Base-by-base conservation (phyloP, 2,113 vertebrate genomes). In the Uropsilus gracilis region DNA sequence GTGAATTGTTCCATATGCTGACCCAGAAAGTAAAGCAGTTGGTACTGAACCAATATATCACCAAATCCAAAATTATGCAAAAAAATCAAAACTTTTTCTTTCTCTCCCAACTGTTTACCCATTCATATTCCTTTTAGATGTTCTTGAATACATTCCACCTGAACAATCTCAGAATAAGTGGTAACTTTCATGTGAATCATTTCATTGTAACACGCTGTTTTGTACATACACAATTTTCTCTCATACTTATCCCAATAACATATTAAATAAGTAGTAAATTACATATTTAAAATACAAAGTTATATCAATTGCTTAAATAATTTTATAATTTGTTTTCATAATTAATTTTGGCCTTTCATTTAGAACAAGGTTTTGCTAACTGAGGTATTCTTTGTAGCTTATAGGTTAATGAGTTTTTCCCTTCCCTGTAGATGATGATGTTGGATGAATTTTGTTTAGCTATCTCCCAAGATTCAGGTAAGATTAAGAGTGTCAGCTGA, bases 341-440 rank as follows among this genome's bases (percentile, higher is more conserved):
- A 61, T 81, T 59, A 90, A 42, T 12, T 86, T 89, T 92, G 57
- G 39, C 42, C 24, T 95, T 81, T 93, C 46, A 66, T 85, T 89
- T 86, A 85, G 55, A 46, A 22, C 26, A 66, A 66, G 26, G 82
- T 32, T 80, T 86, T 86, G 32, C 16, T 53, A 37, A 83, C 18
- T 78, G 48, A 86, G 30, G 73, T 75, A 73, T 73, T 86, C 34
- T 44, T 86, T 85, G 93, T 81, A 75, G 48, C 34, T 81, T 86
- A 32, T 30, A 48, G 93, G 6, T 86, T 86, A 75, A 73, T 22
- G 89, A 48, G 57, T 37, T 92, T 90, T 86, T 24, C 10, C n/a
- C n/a, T 90, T 90, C 16, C 50, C 48, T 63, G 28, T 89, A 39
- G 39, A 93, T 5, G 55, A 34, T 59, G 59, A 32, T 86, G 48